Base-by-base conservation (phyloP, 2,113 vertebrate genomes). In the Enhydra lutris region DNA sequence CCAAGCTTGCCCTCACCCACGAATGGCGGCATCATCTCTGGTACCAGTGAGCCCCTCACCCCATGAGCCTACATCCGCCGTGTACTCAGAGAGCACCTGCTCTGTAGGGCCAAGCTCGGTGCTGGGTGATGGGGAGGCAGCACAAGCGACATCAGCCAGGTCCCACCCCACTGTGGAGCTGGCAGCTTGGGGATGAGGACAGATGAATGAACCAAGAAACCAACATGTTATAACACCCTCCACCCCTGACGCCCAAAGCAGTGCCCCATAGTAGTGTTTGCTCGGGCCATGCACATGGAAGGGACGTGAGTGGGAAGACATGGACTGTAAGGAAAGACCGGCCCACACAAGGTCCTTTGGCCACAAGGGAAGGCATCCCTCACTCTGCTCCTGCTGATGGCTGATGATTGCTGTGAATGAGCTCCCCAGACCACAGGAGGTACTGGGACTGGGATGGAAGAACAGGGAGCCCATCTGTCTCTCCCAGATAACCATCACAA, bases 281-380 rank as follows among this genome's bases (percentile, higher is more conserved):
- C 69, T 59, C 29, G 2, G 1, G 26, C 42, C 13, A 7, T 5
- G 15, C 52, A 4, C 0, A 0, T 15, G 29, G 39, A n/a, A 31
- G 24, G 61, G 52, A 63, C 31, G 21, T 5, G 21, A 81, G 57
- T 15, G 47, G 24, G 9, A 57, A 50, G 47, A 17, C 0, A 6
- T 3, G 1, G 47, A 29, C 1, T 31, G 57, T 14, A 42, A 52
- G 36, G 50, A 47, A 34, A 78, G 59, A 6, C 2, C 0, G 12
- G 39, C 4, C 52, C 61, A 24, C 18, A 1, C 23, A 0, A n/a
- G 55, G 15, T 26, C 63, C 31, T 7, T 1, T 8, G n/a, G 34
- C 74, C 74, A 31, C 42, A 78, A 9, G 74, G 74, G 42, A 45
- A 26, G 26, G 7, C 4, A 14, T 47, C 74, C 4, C 42, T 7